Conservation (phyloP, 2,113 vertebrate genomes). For the Macrotis lagotis region DNA sequence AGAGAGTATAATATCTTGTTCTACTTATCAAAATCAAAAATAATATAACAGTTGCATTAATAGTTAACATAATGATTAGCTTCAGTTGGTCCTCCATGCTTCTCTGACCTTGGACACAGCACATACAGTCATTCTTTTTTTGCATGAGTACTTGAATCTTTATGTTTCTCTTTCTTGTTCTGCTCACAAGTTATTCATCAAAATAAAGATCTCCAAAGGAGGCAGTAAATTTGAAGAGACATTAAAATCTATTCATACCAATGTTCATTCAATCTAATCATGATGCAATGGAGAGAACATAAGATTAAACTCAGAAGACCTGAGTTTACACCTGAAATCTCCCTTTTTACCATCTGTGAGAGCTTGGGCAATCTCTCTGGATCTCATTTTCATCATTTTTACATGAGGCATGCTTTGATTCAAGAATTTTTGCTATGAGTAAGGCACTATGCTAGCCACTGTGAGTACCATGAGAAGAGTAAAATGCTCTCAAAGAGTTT, state of each 20-base stretch:
- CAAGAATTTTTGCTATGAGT: neutral
- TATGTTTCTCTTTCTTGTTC: neutral
- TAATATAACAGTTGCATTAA: neutral
- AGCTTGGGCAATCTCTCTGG: neutral
- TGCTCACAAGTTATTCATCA: rapidly evolving
- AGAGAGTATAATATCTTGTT: neutral
- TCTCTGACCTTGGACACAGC: neutral
- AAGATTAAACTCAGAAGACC: neutral
- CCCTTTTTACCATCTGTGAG: neutral
- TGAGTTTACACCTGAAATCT: neutral
- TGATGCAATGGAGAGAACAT: neutral
- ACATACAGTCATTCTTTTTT: neutral
- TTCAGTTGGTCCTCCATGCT: neutral
- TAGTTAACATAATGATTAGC: neutral
- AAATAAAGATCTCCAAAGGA: neutral
- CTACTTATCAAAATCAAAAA: neutral
- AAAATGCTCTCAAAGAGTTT: neutral
- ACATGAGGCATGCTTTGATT: neutral
- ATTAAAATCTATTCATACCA: neutral
- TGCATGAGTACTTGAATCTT: neutral
- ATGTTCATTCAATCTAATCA: neutral
- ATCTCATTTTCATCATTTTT: neutral
- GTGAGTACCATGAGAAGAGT: neutral
- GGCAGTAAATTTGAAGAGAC: neutral
- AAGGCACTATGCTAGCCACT: neutral